Conservation (phyloP, 2,113 vertebrate species). For the Dissostichus mawsoni region DNA sequence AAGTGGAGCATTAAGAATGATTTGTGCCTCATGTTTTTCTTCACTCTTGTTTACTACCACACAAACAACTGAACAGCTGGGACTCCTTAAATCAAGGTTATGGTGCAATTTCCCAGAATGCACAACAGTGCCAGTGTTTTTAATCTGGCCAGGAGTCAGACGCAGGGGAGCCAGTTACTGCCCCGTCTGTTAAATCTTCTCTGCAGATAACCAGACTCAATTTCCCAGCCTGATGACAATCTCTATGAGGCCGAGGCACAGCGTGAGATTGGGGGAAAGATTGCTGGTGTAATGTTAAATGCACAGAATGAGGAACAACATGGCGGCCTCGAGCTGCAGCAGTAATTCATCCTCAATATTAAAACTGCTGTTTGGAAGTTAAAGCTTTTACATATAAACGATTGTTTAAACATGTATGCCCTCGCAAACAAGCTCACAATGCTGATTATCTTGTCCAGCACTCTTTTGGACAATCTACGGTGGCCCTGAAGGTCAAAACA, state of each 20-base stretch:
- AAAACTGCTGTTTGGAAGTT: background rate
- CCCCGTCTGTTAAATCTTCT: slow-evolving; percentile 12
- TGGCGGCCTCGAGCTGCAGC: background rate
- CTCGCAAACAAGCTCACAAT: no score
- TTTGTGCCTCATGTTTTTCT: slow-evolving; percentile 3
- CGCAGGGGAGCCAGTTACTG: slow-evolving; percentile 16
- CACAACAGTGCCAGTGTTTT: slow-evolving; percentile 19
- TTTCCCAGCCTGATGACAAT: slow-evolving; percentile 44
- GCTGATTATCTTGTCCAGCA: no score
- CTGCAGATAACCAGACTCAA: slow-evolving; percentile 43
- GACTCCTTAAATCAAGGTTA: slow-evolving; percentile 63
- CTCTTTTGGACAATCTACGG: no score
- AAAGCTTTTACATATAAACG: no score
- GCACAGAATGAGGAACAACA: background rate
- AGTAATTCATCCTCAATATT: background rate
- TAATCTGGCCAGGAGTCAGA: slow-evolving; percentile 54
- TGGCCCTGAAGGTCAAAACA: no score
- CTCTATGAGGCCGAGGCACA: slow-evolving; percentile 12
- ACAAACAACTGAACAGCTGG: slow-evolving; percentile 50
- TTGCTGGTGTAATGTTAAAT: slow-evolving; percentile 8
- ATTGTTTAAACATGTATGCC: background rate
- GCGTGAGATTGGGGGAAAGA: slow-evolving; percentile 38
- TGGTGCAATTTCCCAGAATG: slow-evolving; percentile 58
- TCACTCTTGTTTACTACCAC: slow-evolving; percentile 28
- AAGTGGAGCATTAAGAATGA: no score